Percentiles rank a stretch among this genome's conserved stretches.
These are phyloP conservation scores for Catonia carolina DNA, from an alignment of 2,888 invertebrate genomes.

Conservation along the genomic window DNA sequence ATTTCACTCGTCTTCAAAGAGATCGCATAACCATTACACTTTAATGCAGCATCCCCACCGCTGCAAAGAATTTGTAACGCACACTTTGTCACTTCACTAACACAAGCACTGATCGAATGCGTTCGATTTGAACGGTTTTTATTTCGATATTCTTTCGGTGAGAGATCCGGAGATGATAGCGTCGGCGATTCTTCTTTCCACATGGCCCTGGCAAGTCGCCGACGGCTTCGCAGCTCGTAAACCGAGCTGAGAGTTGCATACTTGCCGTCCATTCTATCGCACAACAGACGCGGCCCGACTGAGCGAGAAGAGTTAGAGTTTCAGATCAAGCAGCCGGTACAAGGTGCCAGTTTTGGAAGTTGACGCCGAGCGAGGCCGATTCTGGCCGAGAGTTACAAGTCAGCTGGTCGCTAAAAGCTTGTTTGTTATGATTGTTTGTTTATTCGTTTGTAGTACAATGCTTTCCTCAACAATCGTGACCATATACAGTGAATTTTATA, in stretches of 20 bases:
- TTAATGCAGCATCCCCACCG: conserved; percentile 10
- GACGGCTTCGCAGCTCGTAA: conserved; percentile 28
- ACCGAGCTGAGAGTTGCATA: conserved; percentile 31
- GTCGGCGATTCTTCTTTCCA: conserved; percentile 16
- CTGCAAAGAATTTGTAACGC: conserved; percentile 32
- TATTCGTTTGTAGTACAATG: too few species aligned
- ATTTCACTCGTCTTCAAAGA: too few species aligned
- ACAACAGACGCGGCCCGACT: not conserved
- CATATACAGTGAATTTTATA: too few species aligned
- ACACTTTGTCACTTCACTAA: conserved; percentile 31
- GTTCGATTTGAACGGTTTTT: too few species aligned
- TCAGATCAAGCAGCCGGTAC: conserved; percentile 1
- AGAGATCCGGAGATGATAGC: conserved; percentile 25
- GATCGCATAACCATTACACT: not conserved
- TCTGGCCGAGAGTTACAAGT: not conserved
- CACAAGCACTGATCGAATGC: conserved; percentile 30
- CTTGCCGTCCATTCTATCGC: conserved; percentile 12
- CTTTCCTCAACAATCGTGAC: too few species aligned
- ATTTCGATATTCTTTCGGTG: conserved; percentile 8
- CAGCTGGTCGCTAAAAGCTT: too few species aligned
- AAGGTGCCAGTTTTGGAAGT: conserved; percentile 17
- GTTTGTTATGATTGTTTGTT: too few species aligned
- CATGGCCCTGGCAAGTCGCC: conserved; percentile 6
- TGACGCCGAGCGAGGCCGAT: not conserved
- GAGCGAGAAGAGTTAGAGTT: not conserved